Evolutionary conservation across 2,113 vertebrate genomes (phyloP).

Genomic region (Hiodon alosoides): DNA sequence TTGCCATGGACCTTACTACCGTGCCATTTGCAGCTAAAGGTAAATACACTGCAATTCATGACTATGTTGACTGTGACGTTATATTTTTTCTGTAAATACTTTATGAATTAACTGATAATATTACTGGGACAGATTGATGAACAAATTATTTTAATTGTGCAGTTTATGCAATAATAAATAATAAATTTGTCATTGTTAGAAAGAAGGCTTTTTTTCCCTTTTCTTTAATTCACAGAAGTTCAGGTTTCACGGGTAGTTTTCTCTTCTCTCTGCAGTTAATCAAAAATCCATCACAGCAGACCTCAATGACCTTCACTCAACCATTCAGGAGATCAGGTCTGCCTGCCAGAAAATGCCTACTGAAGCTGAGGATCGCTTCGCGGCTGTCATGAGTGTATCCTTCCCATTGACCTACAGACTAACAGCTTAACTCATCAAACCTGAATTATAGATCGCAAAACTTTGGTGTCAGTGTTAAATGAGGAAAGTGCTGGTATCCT

Average conservation of each 20-base stretch:
- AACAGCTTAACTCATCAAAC: not conserved
- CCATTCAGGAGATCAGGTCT: conserved; percentile 81
- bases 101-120: too few relatives aligned
- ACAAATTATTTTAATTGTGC: too few relatives aligned
- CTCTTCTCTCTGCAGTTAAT: conserved; percentile 69
- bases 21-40: conserved; percentile 95
- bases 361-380: conserved; percentile 81
- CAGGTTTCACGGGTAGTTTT: not conserved
- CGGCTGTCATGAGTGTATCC: conserved; percentile 86
- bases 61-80: too few relatives aligned
- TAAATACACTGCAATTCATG: conserved; percentile 40
- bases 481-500: too few relatives aligned
- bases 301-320: conserved; percentile 83
- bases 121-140: too few relatives aligned
- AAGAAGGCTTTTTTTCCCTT: not conserved
- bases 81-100: too few relatives aligned
- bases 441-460: not conserved
- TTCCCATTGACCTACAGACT: conserved; percentile 18
- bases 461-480: too few relatives aligned
- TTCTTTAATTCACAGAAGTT: not conserved
- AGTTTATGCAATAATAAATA: not conserved
- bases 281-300: conserved; percentile 81
- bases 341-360: conserved; percentile 80
- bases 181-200: not conserved
- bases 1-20: conserved; percentile 86